Evolutionary conservation across 2,888 invertebrate species (phyloP), one percentile per base, ranked within the genome.

Genomic region (Brachynemurus nebulosus): DNA sequence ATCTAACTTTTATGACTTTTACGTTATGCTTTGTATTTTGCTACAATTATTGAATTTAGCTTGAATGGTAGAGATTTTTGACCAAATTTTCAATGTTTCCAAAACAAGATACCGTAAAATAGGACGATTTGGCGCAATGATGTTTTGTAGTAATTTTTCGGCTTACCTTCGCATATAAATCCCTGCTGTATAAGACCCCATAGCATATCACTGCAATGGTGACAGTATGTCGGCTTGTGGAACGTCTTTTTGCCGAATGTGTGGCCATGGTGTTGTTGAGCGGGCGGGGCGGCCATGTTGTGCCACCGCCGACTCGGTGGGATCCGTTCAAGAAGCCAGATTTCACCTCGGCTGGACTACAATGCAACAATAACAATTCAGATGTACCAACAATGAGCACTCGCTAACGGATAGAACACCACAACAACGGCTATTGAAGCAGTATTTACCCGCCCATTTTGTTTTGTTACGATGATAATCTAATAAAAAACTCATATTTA

Each of bases 181-280:
- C 97, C 98, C 76, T 96, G 96, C 71, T 95, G 93, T 69, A 97
- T 92, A 73, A 97, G 83, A 68, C 97, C 96, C 98, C 98, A 98
- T 65, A 98, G 83, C 80, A 96, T 86, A 72, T 98, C 98, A 69
- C 95, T 92, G 79, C 98, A 98, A 76, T 96, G 95, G 76, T 98
- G 97, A 77, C 98, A 98, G 77, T 96, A 96, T 63, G 95, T 93
- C 68, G 96, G 97, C 78, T 96, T 96, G 78, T 97, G 97, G 80
- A 97, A 98, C 72, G 95, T 96, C 78, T 96, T 97, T 85, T 96
- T 97, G 72, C 84, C 84, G 82, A 98, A 98, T 78, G 86, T 91
- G 80, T 98, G 98, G 65, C 91, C 91, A 73, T 85, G 70, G 67
- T 69, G 68, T 72, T 72, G 65, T 57, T 58, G 58, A 55, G 57